Percentiles rank a stretch among this genome's conserved stretches.
Evolutionary conservation across 2,113 vertebrate genomes (phyloP).

Genomic region (Thoracochromis brauschi): DNA sequence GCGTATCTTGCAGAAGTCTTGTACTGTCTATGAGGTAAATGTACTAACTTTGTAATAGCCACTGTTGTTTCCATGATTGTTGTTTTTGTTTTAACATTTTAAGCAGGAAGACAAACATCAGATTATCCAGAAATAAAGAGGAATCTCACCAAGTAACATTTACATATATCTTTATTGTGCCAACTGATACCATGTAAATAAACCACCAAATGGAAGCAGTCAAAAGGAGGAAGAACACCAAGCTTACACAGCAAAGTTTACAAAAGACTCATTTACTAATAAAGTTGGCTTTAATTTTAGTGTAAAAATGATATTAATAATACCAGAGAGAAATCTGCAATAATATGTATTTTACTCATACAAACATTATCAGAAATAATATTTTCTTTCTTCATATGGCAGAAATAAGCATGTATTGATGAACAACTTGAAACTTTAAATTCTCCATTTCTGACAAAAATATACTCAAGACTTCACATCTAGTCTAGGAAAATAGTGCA

Average conservation of each 20-base stretch:
- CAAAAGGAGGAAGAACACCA: slow-evolving; percentile 30
- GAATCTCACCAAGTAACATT: background rate
- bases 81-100: background rate
- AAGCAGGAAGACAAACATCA: background rate
- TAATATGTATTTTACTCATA: background rate
- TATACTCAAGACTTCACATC: slow-evolving; percentile 50
- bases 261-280: background rate
- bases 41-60: background rate
- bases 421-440: slow-evolving; percentile 18
- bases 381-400: background rate
- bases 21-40: background rate
- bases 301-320: slow-evolving; percentile 6
- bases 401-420: slow-evolving; percentile 9
- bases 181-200: slow-evolving; percentile 38
- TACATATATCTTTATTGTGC: slow-evolving; percentile 56
- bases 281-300: background rate
- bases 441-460: slow-evolving; percentile 58
- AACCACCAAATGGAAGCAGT: slow-evolving; percentile 27
- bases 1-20: background rate
- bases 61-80: background rate
- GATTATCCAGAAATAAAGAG: background rate
- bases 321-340: background rate
- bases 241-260: slow-evolving; percentile 20
- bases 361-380: slow-evolving; percentile 14
- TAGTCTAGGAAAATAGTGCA: slow-evolving; percentile 69